phyloP scores from a whole-genome alignment of 2,797 vertebrate species.

The Rhynchotus rufescens region DNA sequence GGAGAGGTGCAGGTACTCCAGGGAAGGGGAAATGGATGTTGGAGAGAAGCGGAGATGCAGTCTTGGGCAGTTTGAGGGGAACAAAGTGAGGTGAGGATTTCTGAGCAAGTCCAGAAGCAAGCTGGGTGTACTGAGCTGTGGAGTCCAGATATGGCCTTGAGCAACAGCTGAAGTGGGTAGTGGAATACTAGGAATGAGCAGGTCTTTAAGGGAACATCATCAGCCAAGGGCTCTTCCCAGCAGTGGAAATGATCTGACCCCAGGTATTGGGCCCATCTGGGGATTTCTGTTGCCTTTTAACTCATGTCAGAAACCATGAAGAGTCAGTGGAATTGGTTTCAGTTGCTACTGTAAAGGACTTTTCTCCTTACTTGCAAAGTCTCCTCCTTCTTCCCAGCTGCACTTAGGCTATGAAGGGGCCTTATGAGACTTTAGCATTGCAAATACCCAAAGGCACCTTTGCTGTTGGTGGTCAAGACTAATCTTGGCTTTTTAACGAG shows the following conservation, averaged over 20 bases:
- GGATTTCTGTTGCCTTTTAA: background rate
- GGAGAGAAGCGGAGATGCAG: background rate
- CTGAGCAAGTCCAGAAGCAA: background rate
- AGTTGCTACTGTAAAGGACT: background rate
- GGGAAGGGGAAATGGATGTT: background rate
- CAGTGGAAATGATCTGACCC: background rate
- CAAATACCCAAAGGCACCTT: background rate
- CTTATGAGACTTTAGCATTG: background rate
- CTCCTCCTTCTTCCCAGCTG: background rate
- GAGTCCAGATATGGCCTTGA: background rate
- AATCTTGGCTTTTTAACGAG: background rate
- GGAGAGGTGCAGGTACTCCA: background rate
- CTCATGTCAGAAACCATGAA: background rate
- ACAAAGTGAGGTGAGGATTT: background rate
- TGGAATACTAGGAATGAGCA: background rate
- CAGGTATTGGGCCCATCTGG: background rate
- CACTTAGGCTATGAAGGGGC: background rate
- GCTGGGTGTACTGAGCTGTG: background rate
- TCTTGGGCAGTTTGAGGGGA: background rate
- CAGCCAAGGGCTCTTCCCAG: background rate
- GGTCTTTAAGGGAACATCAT: background rate
- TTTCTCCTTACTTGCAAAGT: background rate
- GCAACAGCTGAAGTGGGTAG: background rate
- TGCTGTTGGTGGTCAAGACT: background rate
- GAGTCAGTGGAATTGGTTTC: background rate